phyloP scores from a whole-genome alignment of 1,140 invertebrate genomes.

The Zaprionus taronus region DNA sequence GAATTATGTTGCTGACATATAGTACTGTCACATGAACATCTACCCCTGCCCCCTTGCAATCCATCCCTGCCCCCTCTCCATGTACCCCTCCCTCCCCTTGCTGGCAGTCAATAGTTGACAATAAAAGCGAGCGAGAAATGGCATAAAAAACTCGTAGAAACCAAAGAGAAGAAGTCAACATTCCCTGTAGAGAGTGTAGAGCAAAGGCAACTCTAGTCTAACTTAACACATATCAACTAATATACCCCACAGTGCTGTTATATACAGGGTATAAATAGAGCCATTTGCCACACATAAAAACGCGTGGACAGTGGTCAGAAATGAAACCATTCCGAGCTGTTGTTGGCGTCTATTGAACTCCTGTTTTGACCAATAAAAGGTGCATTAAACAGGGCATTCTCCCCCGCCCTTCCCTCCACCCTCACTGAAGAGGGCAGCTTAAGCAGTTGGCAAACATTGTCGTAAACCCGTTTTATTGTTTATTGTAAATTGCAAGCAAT shows the following conservation, averaged over 20 bases:
- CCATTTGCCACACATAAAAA: constrained; percentile 43
- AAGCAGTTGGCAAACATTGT: constrained; percentile 74
- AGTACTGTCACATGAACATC: constrained; percentile 47
- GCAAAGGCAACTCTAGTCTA: background rate
- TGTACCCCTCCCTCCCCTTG: background rate
- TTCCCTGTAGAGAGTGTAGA: constrained; percentile 1
- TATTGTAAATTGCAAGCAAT: constrained; percentile 72
- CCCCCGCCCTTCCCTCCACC: background rate
- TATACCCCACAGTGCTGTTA: background rate
- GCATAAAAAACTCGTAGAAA: constrained; percentile 26
- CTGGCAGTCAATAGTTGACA: constrained; percentile 72
- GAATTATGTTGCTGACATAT: constrained; percentile 82
- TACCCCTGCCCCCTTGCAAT: background rate
- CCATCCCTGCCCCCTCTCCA: background rate
- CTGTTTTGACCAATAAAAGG: constrained; percentile 76
- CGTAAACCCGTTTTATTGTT: constrained; percentile 81
- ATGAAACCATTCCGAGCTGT: background rate
- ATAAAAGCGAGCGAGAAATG: constrained; percentile 49
- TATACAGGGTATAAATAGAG: background rate
- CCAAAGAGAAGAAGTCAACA: background rate
- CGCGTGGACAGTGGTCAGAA: constrained; percentile 42
- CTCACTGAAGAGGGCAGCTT: constrained; percentile 31
- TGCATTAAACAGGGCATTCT: constrained; percentile 70
- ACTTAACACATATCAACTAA: background rate
- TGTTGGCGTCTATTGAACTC: constrained; percentile 68